A percentile compares a stretch with the other conserved stretches of the same genome.
These are phyloP conservation scores for Butastur rufipennis DNA, from an alignment of 2,113 vertebrate species.

Conservation along the genomic window DNA sequence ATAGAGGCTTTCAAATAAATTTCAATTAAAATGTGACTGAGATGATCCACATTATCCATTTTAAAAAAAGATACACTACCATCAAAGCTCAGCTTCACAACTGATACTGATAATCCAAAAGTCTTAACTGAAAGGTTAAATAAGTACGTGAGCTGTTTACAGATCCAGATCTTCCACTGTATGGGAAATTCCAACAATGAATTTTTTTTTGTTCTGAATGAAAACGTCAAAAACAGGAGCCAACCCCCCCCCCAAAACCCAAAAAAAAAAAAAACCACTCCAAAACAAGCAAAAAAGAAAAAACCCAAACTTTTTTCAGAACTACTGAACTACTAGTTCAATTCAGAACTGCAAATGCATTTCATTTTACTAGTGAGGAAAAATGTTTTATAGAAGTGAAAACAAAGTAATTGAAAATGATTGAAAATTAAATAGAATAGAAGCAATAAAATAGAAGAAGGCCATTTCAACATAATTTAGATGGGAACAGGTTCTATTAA, in stretches of 20 bases:
- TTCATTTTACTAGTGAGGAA: background rate
- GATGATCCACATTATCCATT: background rate
- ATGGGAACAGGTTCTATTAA: background rate
- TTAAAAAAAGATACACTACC: background rate
- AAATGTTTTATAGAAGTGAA: background rate
- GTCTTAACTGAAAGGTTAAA: background rate
- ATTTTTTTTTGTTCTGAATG: background rate
- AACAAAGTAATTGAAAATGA: background rate
- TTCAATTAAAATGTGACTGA: background rate
- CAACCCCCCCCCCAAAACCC: background rate
- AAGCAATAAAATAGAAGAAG: background rate
- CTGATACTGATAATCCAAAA: background rate
- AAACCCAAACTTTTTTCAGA: background rate
- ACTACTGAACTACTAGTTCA: background rate
- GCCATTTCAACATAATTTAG: background rate
- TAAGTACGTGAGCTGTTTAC: background rate
- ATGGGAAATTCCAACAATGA: background rate
- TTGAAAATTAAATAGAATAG: background rate
- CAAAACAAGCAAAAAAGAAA: background rate
- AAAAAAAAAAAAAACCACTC: background rate
- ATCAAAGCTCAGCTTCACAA: background rate
- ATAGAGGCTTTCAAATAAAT: background rate
- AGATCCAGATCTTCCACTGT: background rate
- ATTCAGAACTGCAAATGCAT: background rate
- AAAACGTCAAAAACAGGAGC: background rate